phyloP scores from a whole-genome alignment of 2,888 invertebrate species.

The Hymenopus coronatus region DNA sequence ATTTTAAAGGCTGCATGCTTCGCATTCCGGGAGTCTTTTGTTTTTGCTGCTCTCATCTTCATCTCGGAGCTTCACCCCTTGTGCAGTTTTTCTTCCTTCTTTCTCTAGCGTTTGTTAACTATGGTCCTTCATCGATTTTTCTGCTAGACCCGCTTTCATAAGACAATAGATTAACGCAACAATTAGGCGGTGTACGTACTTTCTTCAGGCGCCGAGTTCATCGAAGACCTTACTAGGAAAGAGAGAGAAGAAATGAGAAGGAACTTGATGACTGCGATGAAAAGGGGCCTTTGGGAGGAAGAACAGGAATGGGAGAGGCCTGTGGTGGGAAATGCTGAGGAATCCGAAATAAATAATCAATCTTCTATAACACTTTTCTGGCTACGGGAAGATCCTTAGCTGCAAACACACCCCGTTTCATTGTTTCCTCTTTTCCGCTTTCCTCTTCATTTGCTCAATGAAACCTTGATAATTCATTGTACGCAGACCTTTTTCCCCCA shows the following conservation, averaged over 20 bases:
- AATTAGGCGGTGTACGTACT: not conserved
- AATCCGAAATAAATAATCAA: too few relatives aligned
- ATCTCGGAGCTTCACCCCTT: not conserved
- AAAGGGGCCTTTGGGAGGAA: too few relatives aligned
- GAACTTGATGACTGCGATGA: not conserved
- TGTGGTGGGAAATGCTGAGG: too few relatives aligned
- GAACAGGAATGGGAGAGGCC: too few relatives aligned
- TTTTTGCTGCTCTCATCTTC: not conserved
- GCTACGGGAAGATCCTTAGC: too few relatives aligned
- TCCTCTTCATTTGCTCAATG: too few relatives aligned
- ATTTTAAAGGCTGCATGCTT: conserved; percentile 10
- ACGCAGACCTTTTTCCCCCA: too few relatives aligned
- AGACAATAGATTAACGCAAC: not conserved
- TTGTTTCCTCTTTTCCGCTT: too few relatives aligned
- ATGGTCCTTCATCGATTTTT: not conserved
- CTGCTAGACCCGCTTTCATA: not conserved
- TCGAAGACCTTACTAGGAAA: not conserved
- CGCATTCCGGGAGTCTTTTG: not conserved
- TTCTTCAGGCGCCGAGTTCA: not conserved
- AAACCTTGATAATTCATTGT: too few relatives aligned
- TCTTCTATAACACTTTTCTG: too few relatives aligned
- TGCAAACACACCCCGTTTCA: too few relatives aligned
- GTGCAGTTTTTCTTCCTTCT: not conserved
- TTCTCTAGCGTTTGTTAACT: not conserved
- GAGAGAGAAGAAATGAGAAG: not conserved